phyloP scores from a whole-genome alignment of 2,113 vertebrate genomes.

The Lepisosteus osseus region DNA sequence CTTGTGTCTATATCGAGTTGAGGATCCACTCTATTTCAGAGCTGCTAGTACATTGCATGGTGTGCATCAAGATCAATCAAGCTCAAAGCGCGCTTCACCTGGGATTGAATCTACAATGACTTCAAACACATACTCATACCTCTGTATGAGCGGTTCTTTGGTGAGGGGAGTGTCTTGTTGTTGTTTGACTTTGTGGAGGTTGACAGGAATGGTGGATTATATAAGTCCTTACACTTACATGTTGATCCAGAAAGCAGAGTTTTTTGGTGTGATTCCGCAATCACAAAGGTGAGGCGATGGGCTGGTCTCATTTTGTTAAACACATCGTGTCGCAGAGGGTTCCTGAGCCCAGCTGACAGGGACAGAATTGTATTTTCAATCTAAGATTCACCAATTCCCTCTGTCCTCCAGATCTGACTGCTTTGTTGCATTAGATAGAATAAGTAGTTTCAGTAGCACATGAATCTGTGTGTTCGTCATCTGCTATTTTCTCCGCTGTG shows the following conservation, averaged over 20 bases:
- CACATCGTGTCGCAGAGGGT: background rate
- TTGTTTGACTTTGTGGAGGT: background rate
- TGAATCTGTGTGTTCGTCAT: background rate
- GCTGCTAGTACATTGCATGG: too few species aligned
- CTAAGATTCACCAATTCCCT: background rate
- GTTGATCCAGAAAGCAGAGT: background rate
- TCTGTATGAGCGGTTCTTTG: background rate
- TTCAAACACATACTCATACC: background rate
- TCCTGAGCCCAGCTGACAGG: background rate
- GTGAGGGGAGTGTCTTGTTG: background rate
- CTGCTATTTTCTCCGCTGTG: background rate
- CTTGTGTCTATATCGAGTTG: too few species aligned
- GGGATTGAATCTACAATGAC: slow-evolving; percentile 6
- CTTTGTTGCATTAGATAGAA: background rate
- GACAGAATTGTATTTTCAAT: background rate
- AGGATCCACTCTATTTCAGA: too few species aligned
- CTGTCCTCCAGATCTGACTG: background rate
- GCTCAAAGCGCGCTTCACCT: slow-evolving; percentile 4
- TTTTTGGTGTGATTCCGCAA: slow-evolving; percentile 7
- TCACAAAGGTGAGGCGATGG: slow-evolving; percentile 8
- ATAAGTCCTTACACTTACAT: background rate
- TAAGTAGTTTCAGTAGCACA: background rate
- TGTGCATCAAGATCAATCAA: background rate
- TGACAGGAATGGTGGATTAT: background rate
- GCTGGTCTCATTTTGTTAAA: background rate